A percentile compares a stretch with the other conserved stretches of the same genome.
phyloP scores from a whole-genome alignment of 2,888 invertebrate genomes.

The Fragum whitleyi region DNA sequence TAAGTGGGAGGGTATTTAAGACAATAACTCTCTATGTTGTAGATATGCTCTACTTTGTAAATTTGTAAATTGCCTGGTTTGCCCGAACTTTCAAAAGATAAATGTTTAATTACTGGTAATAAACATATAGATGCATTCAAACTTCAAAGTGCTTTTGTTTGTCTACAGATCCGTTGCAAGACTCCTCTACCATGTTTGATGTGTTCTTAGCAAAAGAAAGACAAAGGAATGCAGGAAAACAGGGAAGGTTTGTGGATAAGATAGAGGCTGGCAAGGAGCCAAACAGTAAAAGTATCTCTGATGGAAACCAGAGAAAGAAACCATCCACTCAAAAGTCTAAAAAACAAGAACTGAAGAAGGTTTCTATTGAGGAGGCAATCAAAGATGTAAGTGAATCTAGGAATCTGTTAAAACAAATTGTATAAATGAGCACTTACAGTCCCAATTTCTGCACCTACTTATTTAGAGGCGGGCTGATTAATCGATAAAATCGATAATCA shows the following conservation, averaged over 20 bases:
- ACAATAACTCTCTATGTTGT: too few relatives aligned
- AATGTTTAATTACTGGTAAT: too few relatives aligned
- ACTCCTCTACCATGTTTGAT: conserved; percentile 82
- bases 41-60: too few relatives aligned
- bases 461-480: too few relatives aligned
- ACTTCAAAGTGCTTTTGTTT: too few relatives aligned
- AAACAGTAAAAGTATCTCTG: conserved; percentile 57
- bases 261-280: conserved; percentile 57
- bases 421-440: too few relatives aligned
- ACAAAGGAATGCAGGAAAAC: conserved; percentile 65
- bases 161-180: conserved; percentile 80
- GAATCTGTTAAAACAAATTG: not conserved
- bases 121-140: too few relatives aligned
- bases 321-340: conserved; percentile 48
- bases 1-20: too few relatives aligned
- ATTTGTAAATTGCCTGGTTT: too few relatives aligned
- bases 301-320: conserved; percentile 60
- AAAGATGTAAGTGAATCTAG: conserved; percentile 49
- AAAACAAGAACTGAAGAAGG: conserved; percentile 54
- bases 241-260: conserved; percentile 68
- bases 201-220: conserved; percentile 79
- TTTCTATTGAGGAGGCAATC: conserved; percentile 61
- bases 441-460: too few relatives aligned
- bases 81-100: too few relatives aligned
- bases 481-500: too few relatives aligned